phyloP scores from a whole-genome alignment of 1,140 invertebrate genomes.

The Lucilia sericata region DNA sequence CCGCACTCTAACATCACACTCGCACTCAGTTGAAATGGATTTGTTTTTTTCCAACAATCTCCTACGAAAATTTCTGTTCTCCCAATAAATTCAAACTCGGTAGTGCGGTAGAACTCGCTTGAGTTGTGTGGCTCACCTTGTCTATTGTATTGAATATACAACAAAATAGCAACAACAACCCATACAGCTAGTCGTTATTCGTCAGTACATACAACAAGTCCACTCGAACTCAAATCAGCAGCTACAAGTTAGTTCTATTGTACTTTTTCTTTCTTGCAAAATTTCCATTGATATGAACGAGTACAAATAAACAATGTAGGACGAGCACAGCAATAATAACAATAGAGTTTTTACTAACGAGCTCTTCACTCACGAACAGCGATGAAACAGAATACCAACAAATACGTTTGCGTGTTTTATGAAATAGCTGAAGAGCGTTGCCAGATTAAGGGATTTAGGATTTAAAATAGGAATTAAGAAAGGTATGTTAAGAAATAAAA shows the following conservation, averaged over 20 bases:
- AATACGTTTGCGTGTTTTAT: not conserved
- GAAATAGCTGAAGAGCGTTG: not conserved
- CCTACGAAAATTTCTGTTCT: conserved; percentile 35
- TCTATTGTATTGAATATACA: not conserved
- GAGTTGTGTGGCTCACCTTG: conserved; percentile 34
- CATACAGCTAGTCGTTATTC: not conserved
- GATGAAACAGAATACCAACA: not conserved
- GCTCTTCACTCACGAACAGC: not conserved
- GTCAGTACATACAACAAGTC: conserved; percentile 33
- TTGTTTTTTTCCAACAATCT: conserved; percentile 20
- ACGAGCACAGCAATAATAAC: not conserved
- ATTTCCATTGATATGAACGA: not conserved
- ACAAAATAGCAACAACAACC: conserved; percentile 25
- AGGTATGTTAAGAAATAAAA: too few species aligned
- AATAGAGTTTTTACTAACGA: not conserved
- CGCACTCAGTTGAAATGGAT: not conserved
- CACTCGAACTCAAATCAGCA: conserved; percentile 41
- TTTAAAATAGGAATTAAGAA: too few species aligned
- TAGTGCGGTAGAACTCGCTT: conserved; percentile 44
- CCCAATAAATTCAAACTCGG: conserved; percentile 49
- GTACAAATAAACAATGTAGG: not conserved
- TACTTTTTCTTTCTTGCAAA: conserved; percentile 18
- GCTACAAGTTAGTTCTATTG: conserved; percentile 8
- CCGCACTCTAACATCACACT: too few species aligned
- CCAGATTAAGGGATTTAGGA: not conserved